Conservation (phyloP, 2,113 vertebrate genomes). For the Coregonus clupeaformis region DNA sequence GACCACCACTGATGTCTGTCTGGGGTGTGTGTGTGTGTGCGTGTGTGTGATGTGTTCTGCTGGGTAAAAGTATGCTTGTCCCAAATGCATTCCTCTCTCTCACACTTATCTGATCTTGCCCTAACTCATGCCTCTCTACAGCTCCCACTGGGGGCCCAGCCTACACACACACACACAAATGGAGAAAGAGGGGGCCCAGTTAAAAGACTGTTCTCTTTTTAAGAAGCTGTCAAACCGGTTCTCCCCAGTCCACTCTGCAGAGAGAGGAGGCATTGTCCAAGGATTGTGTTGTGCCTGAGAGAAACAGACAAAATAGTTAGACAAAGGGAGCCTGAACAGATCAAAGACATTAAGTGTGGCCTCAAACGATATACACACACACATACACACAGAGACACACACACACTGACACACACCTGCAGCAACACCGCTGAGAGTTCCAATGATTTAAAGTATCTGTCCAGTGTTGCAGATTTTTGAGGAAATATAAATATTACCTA, state of each 20-base stretch:
- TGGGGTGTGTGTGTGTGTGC: too few species aligned
- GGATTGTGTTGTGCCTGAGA: constrained; percentile 16
- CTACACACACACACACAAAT: neutral
- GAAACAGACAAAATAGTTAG: constrained; percentile 8
- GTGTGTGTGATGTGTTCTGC: too few species aligned
- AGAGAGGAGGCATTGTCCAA: constrained; percentile 27
- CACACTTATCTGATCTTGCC: too few species aligned
- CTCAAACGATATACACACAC: constrained; percentile 12
- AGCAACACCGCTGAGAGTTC: too few species aligned
- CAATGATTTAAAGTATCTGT: too few species aligned
- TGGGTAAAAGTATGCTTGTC: too few species aligned
- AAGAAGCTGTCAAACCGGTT: constrained; percentile 37
- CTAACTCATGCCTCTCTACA: too few species aligned
- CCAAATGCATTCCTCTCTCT: too few species aligned
- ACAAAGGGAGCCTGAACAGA: constrained; percentile 23
- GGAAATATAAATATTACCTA: too few species aligned
- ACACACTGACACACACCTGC: neutral
- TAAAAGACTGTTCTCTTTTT: neutral
- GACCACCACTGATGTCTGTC: too few species aligned
- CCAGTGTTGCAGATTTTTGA: too few species aligned
- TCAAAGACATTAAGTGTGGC: constrained; percentile 30
- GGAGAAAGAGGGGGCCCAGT: constrained; percentile 1
- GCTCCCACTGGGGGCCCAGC: too few species aligned
- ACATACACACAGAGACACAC: neutral
- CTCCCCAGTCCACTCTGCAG: constrained; percentile 15